Base-by-base conservation (phyloP, 1,140 invertebrate species). In the Oryctes rhinoceros region DNA sequence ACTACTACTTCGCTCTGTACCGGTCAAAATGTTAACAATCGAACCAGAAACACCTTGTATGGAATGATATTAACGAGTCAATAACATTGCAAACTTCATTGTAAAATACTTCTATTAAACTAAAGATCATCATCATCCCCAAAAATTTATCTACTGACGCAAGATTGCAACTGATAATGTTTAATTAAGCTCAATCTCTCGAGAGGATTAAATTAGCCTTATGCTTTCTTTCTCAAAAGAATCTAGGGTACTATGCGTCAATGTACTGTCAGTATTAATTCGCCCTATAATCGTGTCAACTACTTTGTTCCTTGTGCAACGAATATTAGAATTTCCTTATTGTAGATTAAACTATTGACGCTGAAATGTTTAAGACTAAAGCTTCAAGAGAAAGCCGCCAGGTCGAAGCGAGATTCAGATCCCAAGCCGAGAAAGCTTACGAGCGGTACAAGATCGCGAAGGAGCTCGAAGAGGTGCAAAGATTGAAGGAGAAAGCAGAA, bases 351-450 rank as follows among this genome's bases (percentile, higher is more conserved):
- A 44, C 0, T 44, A 44, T 44, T 44, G 39, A 7, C 39, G 39
- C 39, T 44, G 9, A 1, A 1, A 59, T 59, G 49, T 15, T 53
- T 13, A 71, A 71, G 4, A 37, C 49, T 30, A 78, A 37, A 59
- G 77, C 77, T 10, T 18, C 13, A 7, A 11, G 77, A 9, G 30
- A 78, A 5, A 13, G 24, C 47, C 18, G 13, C 11, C 1, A 78
- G n/a, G 47, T 78, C 2, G 48, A 53, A 30, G 5, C 18, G 3
- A 53, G 77, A 59, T 78, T 78, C 20, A 20, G 47, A 59, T 2
- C 47, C 1, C 77, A 78, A 15, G 77, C 77, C 11, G 77, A 78
- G 39, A 59, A 78, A 13, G 77, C 77, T 9, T 78, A 53, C 7
- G 77, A 78, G 35, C 49, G 39, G 35, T 78, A 59, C 24, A 78